Evolutionary conservation across 2,888 invertebrate genomes (phyloP).

Genomic region (Dugesia japonica): DNA sequence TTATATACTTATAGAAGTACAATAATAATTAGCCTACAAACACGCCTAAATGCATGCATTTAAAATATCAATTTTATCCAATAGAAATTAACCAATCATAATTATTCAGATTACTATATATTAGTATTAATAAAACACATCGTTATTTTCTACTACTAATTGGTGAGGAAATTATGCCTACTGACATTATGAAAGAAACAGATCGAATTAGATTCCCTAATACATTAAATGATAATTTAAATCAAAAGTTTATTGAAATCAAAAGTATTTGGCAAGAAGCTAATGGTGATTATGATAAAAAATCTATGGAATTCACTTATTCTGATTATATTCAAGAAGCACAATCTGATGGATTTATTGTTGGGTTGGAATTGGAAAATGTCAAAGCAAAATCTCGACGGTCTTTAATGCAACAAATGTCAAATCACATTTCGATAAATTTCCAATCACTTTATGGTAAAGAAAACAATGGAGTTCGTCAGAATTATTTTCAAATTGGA

Average conservation of each 20-base stretch:
- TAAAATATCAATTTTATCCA: background rate
- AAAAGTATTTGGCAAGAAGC: slow-evolving; percentile 15
- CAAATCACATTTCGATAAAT: slow-evolving; percentile 22
- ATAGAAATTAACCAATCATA: background rate
- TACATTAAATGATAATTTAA: background rate
- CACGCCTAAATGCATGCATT: too few species aligned
- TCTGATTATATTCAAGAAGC: slow-evolving; percentile 1
- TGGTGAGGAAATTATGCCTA: background rate
- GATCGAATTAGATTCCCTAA: background rate
- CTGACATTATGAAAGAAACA: slow-evolving; percentile 20
- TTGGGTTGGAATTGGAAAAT: slow-evolving; percentile 30
- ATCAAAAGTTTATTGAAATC: background rate
- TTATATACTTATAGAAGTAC: too few species aligned
- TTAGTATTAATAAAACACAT: background rate
- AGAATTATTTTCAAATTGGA: slow-evolving; percentile 27
- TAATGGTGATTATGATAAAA: background rate
- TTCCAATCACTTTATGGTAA: slow-evolving; percentile 29
- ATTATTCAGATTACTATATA: background rate
- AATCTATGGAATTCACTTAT: background rate
- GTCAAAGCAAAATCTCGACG: slow-evolving; percentile 30
- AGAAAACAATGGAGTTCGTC: slow-evolving; percentile 23
- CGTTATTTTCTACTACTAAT: background rate
- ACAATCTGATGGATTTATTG: slow-evolving; percentile 28
- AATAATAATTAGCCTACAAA: too few species aligned
- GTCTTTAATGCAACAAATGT: slow-evolving; percentile 24